phyloP scores from a whole-genome alignment of 1,140 invertebrate species.

The Brachionus calyciflorus region DNA sequence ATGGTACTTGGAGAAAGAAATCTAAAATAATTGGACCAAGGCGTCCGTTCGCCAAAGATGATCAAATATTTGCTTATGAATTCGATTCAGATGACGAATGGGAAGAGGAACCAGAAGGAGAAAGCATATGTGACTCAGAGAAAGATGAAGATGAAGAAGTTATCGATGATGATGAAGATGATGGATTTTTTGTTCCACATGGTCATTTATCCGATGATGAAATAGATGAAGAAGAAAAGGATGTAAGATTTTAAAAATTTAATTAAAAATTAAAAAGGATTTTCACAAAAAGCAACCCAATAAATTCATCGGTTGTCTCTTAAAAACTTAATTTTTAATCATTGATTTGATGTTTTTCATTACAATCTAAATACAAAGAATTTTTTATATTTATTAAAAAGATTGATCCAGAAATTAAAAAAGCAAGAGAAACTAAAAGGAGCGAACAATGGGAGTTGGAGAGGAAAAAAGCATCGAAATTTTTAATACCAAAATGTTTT shows the following conservation, averaged over 20 bases:
- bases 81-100: conserved; percentile 47
- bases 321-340: too few species aligned
- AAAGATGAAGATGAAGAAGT: conserved; percentile 31
- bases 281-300: too few species aligned
- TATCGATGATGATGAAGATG: conserved; percentile 41
- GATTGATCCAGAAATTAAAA: conserved; percentile 31
- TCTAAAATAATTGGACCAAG: conserved; percentile 24
- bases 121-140: conserved; percentile 9
- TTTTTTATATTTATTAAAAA: too few species aligned
- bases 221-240: conserved; percentile 45
- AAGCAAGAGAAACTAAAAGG: not conserved
- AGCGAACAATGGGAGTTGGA: conserved; percentile 42
- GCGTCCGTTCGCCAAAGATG: conserved; percentile 25
- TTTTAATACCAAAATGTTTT: conserved; percentile 26
- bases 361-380: too few species aligned
- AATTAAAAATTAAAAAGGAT: not conserved
- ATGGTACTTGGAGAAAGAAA: conserved; percentile 44
- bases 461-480: conserved; percentile 14
- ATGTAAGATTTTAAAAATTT: not conserved
- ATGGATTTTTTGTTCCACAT: conserved; percentile 45
- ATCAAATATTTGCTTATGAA: conserved; percentile 39
- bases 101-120: conserved; percentile 46
- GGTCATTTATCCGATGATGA: conserved; percentile 47
- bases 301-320: too few species aligned
- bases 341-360: too few species aligned